Conservation (phyloP, 2,888 invertebrate species). For the Callyntrura guangdongensis region DNA sequence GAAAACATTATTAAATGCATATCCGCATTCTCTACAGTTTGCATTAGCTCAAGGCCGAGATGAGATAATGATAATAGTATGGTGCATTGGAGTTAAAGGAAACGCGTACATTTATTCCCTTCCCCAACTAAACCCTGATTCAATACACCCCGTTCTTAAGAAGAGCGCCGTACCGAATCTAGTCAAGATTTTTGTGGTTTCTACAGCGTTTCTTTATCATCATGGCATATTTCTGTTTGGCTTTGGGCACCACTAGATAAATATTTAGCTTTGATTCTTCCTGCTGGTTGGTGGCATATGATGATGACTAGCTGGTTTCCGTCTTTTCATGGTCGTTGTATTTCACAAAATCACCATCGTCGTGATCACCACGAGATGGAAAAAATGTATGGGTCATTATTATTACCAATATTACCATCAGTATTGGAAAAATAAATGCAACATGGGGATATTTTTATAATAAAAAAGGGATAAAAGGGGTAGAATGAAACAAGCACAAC, state of each 20-base stretch:
- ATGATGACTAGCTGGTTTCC: background rate
- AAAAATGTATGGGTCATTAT: conserved; percentile 64
- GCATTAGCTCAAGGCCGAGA: conserved; percentile 64
- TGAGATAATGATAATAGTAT: conserved; percentile 36
- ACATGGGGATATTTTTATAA: conserved; percentile 33
- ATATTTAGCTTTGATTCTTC: conserved; percentile 41
- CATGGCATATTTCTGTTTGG: too few species aligned
- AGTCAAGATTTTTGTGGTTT: background rate
- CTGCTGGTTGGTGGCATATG: background rate
- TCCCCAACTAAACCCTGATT: background rate
- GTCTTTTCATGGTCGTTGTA: too few species aligned
- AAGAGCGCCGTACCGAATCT: background rate
- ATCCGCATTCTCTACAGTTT: background rate
- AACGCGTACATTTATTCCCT: too few species aligned
- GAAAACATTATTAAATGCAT: conserved; percentile 53
- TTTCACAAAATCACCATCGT: background rate
- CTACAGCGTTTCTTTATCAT: too few species aligned
- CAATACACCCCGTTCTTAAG: conserved; percentile 57
- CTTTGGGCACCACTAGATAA: background rate
- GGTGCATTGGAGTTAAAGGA: background rate
- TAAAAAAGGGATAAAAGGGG: conserved; percentile 48
- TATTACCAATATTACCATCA: too few species aligned
- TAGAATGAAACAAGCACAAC: conserved; percentile 50
- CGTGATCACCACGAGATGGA: background rate
- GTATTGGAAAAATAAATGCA: conserved; percentile 73